Evolutionary conservation across 2,888 invertebrate species (phyloP).

Genomic region (Auanema freiburgensis): DNA sequence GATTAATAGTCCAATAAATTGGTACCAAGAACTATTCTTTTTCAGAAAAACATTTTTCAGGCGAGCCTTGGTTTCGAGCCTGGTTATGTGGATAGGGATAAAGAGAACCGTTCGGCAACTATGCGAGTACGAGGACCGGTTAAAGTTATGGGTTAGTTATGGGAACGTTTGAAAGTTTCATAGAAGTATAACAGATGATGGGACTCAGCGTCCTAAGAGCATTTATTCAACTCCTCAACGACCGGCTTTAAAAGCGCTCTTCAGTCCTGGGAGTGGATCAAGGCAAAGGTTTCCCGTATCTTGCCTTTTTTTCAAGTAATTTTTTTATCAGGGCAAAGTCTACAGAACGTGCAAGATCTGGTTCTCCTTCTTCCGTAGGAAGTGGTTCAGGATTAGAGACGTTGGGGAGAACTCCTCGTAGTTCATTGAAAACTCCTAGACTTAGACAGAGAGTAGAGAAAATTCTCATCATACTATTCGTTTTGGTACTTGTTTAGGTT

Average conservation of each 20-base stretch:
- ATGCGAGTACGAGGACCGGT: constrained; percentile 21
- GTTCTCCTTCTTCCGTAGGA: constrained; percentile 36
- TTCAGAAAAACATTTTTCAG: background rate
- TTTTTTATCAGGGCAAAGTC: constrained; percentile 28
- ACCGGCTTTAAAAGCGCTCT: constrained; percentile 34
- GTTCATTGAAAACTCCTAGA: constrained; percentile 47
- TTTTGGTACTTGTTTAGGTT: constrained; percentile 63
- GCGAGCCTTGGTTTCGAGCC: background rate
- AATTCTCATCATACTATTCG: background rate
- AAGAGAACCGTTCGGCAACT: constrained; percentile 20
- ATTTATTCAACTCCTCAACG: constrained; percentile 47
- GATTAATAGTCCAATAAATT: too few species aligned
- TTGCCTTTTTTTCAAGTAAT: background rate
- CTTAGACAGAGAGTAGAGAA: constrained; percentile 44
- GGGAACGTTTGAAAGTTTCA: background rate
- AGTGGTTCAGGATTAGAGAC: constrained; percentile 22
- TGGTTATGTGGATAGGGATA: constrained; percentile 2
- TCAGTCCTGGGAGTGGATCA: constrained; percentile 33
- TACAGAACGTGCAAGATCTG: constrained; percentile 26
- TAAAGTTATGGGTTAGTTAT: constrained; percentile 13
- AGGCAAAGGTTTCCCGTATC: background rate
- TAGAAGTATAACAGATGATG: constrained; percentile 26
- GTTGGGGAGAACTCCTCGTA: constrained; percentile 40
- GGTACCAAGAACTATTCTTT: too few species aligned
- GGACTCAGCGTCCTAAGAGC: constrained; percentile 35